Conservation (phyloP, 2,888 invertebrate genomes). For the Lasioglossum marginatum region DNA sequence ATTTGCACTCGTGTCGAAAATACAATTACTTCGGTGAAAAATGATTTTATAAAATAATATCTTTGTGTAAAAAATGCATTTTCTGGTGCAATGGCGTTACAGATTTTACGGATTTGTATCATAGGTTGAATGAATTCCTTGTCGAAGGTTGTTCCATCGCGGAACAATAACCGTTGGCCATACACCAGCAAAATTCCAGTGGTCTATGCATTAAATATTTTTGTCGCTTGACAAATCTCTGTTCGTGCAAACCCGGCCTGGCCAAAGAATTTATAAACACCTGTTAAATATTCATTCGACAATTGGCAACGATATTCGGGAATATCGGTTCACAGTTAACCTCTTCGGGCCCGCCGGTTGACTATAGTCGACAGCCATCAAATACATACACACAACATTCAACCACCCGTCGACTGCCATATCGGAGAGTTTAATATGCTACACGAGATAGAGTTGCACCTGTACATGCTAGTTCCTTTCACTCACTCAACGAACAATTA, state of each 20-base stretch:
- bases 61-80: neutral
- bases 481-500: neutral
- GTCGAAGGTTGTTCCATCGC: neutral
- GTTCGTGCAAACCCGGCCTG: neutral
- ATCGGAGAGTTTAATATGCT: neutral
- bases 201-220: slow-evolving; percentile 10
- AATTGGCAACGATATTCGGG: slow-evolving; percentile 10
- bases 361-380: slow-evolving; percentile 18
- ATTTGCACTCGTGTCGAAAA: neutral
- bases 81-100: neutral
- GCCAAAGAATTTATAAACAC: slow-evolving; percentile 10
- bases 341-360: neutral
- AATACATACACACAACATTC: neutral
- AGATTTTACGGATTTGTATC: neutral
- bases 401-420: neutral
- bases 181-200: neutral
- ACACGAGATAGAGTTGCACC: neutral
- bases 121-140: neutral
- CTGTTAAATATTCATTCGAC: slow-evolving; percentile 18
- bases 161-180: neutral
- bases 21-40: neutral
- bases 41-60: too few species aligned
- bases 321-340: slow-evolving; percentile 11
- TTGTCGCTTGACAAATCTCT: neutral
- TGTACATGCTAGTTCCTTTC: neutral